Evolutionary conservation across 2,888 invertebrate species (phyloP).

Genomic region (Proisotoma minuta): DNA sequence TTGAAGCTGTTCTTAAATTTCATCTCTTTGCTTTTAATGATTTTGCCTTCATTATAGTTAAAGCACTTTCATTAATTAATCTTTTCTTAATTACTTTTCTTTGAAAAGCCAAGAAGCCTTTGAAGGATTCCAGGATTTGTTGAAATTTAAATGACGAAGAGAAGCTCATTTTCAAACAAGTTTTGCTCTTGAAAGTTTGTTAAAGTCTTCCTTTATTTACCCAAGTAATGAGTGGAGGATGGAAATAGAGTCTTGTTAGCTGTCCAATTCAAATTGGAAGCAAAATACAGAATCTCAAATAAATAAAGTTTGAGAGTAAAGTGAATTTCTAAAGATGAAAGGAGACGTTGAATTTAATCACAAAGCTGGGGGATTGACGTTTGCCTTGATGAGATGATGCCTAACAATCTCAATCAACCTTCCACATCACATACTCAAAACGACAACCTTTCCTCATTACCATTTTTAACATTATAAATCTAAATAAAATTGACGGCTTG

Average conservation of each 20-base stretch:
- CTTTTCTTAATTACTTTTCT: constrained; percentile 25
- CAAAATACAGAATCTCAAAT: too few relatives aligned
- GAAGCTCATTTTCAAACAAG: neutral
- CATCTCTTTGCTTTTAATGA: too few relatives aligned
- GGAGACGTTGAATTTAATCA: constrained; percentile 6
- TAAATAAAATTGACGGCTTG: too few relatives aligned
- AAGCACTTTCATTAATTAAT: constrained; percentile 21
- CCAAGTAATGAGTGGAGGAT: too few relatives aligned
- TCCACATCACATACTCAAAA: too few relatives aligned
- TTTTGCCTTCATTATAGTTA: neutral
- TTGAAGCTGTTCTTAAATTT: too few relatives aligned
- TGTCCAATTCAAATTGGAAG: too few relatives aligned
- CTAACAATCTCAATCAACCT: neutral
- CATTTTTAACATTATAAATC: too few relatives aligned
- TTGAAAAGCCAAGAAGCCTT: too few relatives aligned
- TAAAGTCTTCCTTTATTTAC: too few relatives aligned
- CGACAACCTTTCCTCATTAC: too few relatives aligned
- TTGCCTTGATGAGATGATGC: constrained; percentile 9
- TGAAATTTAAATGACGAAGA: neutral
- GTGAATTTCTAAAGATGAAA: constrained; percentile 15
- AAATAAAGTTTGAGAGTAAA: constrained; percentile 1
- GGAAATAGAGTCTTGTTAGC: neutral
- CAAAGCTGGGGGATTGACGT: constrained; percentile 4
- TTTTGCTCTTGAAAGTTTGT: neutral
- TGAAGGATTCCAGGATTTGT: too few relatives aligned